Evolutionary conservation across 2,888 invertebrate genomes (phyloP).

Genomic region (Phyllotreta striolata): DNA sequence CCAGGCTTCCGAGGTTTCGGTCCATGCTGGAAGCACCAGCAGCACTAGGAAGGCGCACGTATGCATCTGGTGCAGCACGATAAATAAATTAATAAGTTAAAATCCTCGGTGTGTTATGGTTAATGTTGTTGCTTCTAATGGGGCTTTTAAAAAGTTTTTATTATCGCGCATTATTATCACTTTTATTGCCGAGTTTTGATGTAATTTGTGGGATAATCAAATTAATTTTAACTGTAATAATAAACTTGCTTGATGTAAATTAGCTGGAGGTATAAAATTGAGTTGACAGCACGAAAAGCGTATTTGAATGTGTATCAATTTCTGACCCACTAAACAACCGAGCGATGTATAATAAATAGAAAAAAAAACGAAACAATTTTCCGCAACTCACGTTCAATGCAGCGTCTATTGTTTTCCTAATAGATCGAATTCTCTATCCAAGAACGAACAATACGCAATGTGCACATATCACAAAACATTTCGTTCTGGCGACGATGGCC

Average conservation of each 20-base stretch:
- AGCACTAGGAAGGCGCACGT: neutral
- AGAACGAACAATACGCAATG: slow-evolving; percentile 7
- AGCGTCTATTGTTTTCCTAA: neutral
- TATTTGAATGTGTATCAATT: no score
- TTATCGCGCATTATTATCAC: no score
- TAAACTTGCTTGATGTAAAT: no score
- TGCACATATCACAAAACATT: slow-evolving; percentile 19
- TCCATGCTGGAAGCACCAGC: slow-evolving; percentile 6
- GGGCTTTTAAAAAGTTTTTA: no score
- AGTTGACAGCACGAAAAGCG: no score
- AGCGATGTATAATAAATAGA: neutral
- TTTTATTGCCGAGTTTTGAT: no score
- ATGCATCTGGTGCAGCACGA: neutral
- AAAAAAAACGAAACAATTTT: neutral
- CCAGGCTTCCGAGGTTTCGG: slow-evolving; percentile 40
- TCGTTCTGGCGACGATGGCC: slow-evolving; percentile 14
- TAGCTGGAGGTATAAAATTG: no score
- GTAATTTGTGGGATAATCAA: no score
- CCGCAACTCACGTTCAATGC: slow-evolving; percentile 9
- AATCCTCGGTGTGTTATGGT: no score
- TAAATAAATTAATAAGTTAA: neutral
- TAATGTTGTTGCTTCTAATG: neutral
- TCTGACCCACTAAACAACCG: no score
- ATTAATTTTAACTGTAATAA: no score
- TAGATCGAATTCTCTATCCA: slow-evolving; percentile 2